These are phyloP conservation scores for Monochamus saltuarius DNA, from an alignment of 1,140 invertebrate species.

Conservation along the genomic window DNA sequence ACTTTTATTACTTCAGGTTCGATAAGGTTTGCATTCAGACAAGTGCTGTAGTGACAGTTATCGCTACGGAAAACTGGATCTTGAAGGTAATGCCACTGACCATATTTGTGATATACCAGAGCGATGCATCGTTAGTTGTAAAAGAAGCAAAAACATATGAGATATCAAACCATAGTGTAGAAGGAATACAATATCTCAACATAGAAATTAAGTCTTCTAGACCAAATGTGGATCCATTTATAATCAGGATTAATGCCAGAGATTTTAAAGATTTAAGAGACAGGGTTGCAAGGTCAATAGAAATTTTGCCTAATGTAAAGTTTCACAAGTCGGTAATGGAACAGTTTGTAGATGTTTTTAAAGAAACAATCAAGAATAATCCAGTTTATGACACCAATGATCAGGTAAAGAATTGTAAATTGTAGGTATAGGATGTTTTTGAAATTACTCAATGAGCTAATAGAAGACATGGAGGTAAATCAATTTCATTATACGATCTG, in stretches of 20 bases:
- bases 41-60: conserved; percentile 67
- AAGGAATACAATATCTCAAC: conserved; percentile 76
- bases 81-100: conserved; percentile 79
- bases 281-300: conserved; percentile 70
- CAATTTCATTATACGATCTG: too few species aligned
- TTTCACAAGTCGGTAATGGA: conserved; percentile 80
- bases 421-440: too few species aligned
- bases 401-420: conserved; percentile 57
- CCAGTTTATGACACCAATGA: conserved; percentile 61
- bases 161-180: conserved; percentile 63
- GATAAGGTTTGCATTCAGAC: conserved; percentile 75
- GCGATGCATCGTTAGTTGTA: conserved; percentile 72
- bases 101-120: conserved; percentile 74
- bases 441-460: too few species aligned
- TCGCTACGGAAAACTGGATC: conserved; percentile 87
- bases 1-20: conserved; percentile 23
- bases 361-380: conserved; percentile 73
- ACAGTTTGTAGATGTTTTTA: conserved; percentile 81
- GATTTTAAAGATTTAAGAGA: conserved; percentile 79
- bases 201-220: conserved; percentile 72
- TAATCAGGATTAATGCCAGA: conserved; percentile 72
- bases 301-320: conserved; percentile 73
- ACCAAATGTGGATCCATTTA: conserved; percentile 59
- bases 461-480: background rate
- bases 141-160: conserved; percentile 73